Conservation (phyloP, 2,888 invertebrate species). For the Chouioia cunea region DNA sequence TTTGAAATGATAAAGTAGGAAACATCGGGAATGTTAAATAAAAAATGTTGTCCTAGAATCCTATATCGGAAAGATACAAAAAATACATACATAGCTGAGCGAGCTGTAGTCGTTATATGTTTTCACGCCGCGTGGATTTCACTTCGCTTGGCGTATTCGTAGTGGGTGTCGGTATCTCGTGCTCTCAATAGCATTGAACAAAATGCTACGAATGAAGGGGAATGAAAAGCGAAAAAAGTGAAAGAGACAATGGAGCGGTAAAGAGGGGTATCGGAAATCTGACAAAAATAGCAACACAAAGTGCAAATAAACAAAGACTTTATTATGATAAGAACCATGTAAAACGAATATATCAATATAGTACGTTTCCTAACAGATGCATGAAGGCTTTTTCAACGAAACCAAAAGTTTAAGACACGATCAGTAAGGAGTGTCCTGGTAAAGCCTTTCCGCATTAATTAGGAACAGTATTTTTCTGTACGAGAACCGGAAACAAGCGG, state of each 20-base stretch:
- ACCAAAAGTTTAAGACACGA: no score
- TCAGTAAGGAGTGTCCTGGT: no score
- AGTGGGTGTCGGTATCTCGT: constrained; percentile 55
- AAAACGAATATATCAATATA: no score
- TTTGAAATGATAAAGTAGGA: no score
- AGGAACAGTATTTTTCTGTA: no score
- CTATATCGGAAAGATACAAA: constrained; percentile 55
- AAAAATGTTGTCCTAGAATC: constrained; percentile 61
- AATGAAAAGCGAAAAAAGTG: constrained; percentile 31
- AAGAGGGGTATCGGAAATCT: constrained; percentile 40
- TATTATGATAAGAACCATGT: no score
- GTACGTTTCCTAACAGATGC: no score
- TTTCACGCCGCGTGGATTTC: constrained; percentile 47
- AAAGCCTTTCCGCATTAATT: no score
- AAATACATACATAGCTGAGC: constrained; percentile 22
- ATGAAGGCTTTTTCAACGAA: no score
- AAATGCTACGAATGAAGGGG: constrained; percentile 42
- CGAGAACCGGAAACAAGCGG: no score
- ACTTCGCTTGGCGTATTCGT: constrained; percentile 58
- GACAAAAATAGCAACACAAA: constrained; percentile 27
- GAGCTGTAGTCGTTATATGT: constrained; percentile 40
- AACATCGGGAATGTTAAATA: no score
- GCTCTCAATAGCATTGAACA: constrained; percentile 46
- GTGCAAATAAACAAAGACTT: not conserved
- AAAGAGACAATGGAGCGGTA: constrained; percentile 22